A percentile compares a stretch with the other conserved stretches of the same genome.
These are phyloP conservation scores for Lipophrys pholis DNA, from an alignment of 2,113 vertebrate genomes.

Conservation along the genomic window DNA sequence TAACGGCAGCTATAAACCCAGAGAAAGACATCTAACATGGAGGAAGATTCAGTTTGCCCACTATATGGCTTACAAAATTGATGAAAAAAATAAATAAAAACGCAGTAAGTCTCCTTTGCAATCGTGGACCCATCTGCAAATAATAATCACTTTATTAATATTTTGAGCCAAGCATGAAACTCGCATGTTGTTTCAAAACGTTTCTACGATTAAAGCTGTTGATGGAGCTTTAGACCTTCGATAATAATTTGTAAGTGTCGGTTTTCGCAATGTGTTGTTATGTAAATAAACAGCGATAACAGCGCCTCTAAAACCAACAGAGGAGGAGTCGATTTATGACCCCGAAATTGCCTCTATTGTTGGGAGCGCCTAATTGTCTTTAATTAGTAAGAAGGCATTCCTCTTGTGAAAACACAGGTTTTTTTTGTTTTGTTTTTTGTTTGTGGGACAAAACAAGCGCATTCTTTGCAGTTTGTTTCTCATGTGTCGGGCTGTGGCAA, in stretches of 20 bases:
- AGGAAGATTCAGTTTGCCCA: conserved; percentile 24
- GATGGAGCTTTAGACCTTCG: conserved; percentile 10
- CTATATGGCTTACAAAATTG: background rate
- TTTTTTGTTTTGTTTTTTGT: conserved; percentile 75
- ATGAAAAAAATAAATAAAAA: background rate
- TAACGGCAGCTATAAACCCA: conserved; percentile 32
- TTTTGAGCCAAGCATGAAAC: background rate
- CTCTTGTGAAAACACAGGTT: conserved; percentile 78
- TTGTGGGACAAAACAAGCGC: conserved; percentile 73
- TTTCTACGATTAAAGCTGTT: background rate
- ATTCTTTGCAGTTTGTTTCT: conserved; percentile 75
- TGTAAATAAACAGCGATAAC: conserved; percentile 76
- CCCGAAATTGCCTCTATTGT: conserved; percentile 79
- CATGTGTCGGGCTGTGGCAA: conserved; percentile 62
- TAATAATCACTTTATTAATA: background rate
- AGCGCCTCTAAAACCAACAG: conserved; percentile 78
- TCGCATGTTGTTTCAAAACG: background rate
- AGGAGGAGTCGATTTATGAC: conserved; percentile 80
- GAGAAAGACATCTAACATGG: conserved; percentile 42
- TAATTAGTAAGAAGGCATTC: conserved; percentile 82
- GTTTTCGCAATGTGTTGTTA: conserved; percentile 65
- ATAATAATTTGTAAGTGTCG: conserved; percentile 51
- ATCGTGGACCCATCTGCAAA: background rate
- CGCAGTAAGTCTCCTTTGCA: background rate
- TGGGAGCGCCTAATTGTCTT: conserved; percentile 81